Evolutionary conservation across 2,797 vertebrate genomes (phyloP).

Genomic region (Microhierax caerulescens): DNA sequence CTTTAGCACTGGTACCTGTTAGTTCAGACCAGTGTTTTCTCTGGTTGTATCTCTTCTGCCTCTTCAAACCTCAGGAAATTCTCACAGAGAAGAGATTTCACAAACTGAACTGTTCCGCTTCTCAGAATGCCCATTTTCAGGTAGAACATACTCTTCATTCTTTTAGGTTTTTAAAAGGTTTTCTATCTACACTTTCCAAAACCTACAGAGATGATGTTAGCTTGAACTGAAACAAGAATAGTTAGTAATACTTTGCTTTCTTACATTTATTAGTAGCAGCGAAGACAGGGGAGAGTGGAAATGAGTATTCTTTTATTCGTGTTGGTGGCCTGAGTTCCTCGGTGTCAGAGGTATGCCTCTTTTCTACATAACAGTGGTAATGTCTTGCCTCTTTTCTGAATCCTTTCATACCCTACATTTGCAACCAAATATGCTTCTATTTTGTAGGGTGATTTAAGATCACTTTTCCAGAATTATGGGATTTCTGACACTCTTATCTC

Average conservation of each 20-base stretch:
- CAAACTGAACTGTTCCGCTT: neutral
- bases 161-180: neutral
- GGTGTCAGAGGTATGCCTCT: constrained; percentile 57
- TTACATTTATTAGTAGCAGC: constrained; percentile 6
- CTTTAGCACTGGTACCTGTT: neutral
- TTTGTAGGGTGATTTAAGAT: constrained; percentile 64
- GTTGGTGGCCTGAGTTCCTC: constrained; percentile 30
- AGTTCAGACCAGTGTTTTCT: neutral
- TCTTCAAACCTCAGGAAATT: neutral
- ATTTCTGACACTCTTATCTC: constrained; percentile 51
- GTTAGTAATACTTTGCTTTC: neutral
- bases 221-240: neutral
- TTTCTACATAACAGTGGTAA: neutral
- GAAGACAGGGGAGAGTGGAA: neutral
- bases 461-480: constrained; percentile 64
- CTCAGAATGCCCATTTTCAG: neutral
- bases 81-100: neutral
- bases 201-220: neutral
- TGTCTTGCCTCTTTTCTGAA: neutral
- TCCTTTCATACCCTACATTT: neutral
- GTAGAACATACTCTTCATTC: neutral
- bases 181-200: neutral
- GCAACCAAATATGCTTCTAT: neutral
- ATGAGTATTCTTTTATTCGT: neutral
- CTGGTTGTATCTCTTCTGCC: neutral